Conservation (phyloP, 2,888 invertebrate species). For the Acanthococcus lagerstroemiae region DNA sequence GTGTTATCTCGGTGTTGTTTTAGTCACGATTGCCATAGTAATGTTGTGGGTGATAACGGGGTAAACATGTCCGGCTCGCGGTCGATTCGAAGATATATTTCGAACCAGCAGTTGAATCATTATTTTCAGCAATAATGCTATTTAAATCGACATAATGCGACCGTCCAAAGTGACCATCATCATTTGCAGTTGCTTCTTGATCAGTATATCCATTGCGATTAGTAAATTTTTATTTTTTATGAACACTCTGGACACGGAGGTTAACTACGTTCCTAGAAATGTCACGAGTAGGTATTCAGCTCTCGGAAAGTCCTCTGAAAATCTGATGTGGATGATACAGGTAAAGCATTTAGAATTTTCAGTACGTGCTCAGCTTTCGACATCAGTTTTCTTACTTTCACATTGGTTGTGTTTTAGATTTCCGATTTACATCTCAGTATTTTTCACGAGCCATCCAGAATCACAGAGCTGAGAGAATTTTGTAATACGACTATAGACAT, state of each 20-base stretch:
- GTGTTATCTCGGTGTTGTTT: too few relatives aligned
- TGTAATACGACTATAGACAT: constrained; percentile 60
- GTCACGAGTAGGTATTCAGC: neutral
- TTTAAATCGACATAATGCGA: constrained; percentile 8
- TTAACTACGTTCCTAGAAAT: neutral
- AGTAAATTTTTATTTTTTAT: constrained; percentile 12
- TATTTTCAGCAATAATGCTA: too few relatives aligned
- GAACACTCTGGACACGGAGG: constrained; percentile 2
- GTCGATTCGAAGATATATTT: too few relatives aligned
- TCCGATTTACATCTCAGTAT: constrained; percentile 82
- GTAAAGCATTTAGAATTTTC: too few relatives aligned
- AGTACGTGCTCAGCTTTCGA: neutral
- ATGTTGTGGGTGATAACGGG: too few relatives aligned
- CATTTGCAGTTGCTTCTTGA: constrained; percentile 7
- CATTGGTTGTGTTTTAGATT: constrained; percentile 48
- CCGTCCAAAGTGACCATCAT: constrained; percentile 1
- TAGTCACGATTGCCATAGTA: too few relatives aligned
- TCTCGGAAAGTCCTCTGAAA: constrained; percentile 3
- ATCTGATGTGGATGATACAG: constrained; percentile 14
- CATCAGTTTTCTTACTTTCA: neutral
- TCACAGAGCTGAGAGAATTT: constrained; percentile 67
- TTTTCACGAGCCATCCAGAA: constrained; percentile 63
- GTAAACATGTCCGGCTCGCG: too few relatives aligned
- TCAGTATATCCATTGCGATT: neutral
- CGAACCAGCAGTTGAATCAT: too few relatives aligned